These are phyloP conservation scores for Mythimna pallens DNA, from an alignment of 2,888 invertebrate species.

Conservation along the genomic window DNA sequence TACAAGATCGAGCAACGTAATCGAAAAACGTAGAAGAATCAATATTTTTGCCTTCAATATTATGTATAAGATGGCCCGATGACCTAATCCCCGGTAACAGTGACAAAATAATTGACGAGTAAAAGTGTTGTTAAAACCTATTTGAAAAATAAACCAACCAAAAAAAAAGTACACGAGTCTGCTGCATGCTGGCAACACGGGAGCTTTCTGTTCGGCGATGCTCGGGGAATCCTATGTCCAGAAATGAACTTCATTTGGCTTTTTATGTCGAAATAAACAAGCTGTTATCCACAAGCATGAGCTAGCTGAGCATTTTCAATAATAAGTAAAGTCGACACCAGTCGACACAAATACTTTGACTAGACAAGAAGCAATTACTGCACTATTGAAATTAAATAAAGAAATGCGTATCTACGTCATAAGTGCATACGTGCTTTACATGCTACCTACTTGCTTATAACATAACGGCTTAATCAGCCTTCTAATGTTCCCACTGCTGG, in stretches of 20 bases:
- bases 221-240: neutral
- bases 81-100: no score
- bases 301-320: neutral
- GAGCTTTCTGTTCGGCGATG: neutral
- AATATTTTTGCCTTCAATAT: neutral
- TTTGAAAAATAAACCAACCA: no score
- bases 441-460: neutral
- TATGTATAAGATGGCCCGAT: no score
- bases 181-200: no score
- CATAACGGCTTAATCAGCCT: neutral
- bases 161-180: no score
- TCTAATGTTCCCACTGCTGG: no score
- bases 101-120: no score
- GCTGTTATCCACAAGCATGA: no score
- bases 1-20: no score
- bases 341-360: neutral
- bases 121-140: no score
- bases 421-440: neutral
- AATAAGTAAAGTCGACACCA: neutral
- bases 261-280: no score
- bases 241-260: neutral
- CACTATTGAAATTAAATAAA: slow-evolving; percentile 4
- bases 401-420: slow-evolving; percentile 8
- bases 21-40: neutral
- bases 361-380: neutral